A percentile compares a stretch with the other conserved stretches of the same genome.
phyloP scores from a whole-genome alignment of 1,140 invertebrate genomes.

The Heliconius congener region DNA sequence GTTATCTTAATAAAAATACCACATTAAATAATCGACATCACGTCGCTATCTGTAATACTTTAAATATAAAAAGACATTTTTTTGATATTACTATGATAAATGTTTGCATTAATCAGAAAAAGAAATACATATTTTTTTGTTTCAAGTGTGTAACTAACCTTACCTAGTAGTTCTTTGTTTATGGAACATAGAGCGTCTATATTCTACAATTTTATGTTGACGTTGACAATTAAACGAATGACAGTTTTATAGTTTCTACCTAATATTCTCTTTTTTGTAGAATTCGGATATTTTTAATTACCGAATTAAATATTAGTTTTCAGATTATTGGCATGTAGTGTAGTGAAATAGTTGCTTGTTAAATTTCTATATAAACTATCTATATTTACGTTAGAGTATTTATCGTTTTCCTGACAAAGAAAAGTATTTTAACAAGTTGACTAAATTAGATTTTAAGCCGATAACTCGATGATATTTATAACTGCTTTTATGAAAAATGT shows the following conservation, averaged over 20 bases:
- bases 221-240: constrained; percentile 9
- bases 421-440: background rate
- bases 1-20: background rate
- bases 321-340: background rate
- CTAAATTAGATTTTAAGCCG: constrained; percentile 11
- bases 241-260: background rate
- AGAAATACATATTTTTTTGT: background rate
- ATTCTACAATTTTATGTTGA: constrained; percentile 2
- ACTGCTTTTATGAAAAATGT: background rate
- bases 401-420: background rate
- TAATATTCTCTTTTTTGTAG: background rate
- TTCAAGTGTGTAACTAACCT: background rate
- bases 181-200: constrained; percentile 5
- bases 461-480: constrained; percentile 21
- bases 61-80: background rate
- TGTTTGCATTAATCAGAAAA: background rate
- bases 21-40: background rate
- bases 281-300: background rate
- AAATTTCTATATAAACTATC: background rate
- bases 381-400: background rate
- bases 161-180: constrained; percentile 3
- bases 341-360: background rate
- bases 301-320: background rate
- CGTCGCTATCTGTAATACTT: background rate
- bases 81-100: background rate